A percentile compares a stretch with the other conserved stretches of the same genome.
phyloP scores from a whole-genome alignment of 1,140 invertebrate genomes.

The Goniozus legneri region DNA sequence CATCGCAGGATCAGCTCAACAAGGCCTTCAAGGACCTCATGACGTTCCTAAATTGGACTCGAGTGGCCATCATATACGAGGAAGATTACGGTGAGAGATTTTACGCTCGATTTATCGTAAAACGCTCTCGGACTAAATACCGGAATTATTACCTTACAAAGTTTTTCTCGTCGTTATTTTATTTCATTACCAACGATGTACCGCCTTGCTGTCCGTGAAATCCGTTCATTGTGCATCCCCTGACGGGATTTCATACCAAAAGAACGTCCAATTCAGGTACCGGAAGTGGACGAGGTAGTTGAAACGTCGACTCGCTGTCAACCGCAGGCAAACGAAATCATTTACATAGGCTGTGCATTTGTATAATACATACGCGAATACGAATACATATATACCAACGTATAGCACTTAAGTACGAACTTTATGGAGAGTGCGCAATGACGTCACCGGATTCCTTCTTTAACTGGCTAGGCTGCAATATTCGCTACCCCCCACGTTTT shows the following conservation, averaged over 20 bases:
- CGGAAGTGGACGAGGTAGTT: conserved; percentile 19
- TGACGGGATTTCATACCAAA: conserved; percentile 24
- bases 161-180: too few relatives aligned
- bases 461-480: background rate
- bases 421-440: background rate
- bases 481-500: background rate
- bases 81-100: conserved; percentile 78
- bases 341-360: conserved; percentile 8
- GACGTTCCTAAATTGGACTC: conserved; percentile 87
- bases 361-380: too few relatives aligned
- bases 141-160: conserved; percentile 10
- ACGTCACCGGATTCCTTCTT: background rate
- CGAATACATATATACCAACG: too few relatives aligned
- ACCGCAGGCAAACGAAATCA: conserved; percentile 13
- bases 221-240: too few relatives aligned
- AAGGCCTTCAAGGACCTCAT: conserved; percentile 84
- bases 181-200: background rate
- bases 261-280: conserved; percentile 23
- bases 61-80: conserved; percentile 91
- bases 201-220: too few relatives aligned
- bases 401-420: background rate
- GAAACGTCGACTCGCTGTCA: conserved; percentile 28
- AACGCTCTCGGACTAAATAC: too few relatives aligned
- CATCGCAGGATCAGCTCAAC: conserved; percentile 78
- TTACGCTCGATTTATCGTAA: too few relatives aligned